Conservation (phyloP, 2,113 vertebrate genomes). For the Pantherophis guttatus region DNA sequence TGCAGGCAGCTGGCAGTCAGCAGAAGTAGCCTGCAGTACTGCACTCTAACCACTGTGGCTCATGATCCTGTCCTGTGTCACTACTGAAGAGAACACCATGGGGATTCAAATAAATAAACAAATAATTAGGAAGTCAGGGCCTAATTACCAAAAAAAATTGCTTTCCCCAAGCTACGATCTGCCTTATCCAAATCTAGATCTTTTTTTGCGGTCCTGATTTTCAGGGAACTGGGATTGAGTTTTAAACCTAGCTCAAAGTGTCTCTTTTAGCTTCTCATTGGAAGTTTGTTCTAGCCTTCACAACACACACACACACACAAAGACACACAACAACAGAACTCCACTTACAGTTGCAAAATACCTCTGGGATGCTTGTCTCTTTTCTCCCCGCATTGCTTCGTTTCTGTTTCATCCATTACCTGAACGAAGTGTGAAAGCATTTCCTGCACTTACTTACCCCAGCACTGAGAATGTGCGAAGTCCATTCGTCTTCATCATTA, state of each 20-base stretch:
- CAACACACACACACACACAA: background rate
- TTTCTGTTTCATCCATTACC: conserved; percentile 39
- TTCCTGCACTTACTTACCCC: conserved; percentile 45
- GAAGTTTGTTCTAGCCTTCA: background rate
- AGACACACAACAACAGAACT: background rate
- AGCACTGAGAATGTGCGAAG: conserved; percentile 20
- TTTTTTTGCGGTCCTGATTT: accelerated
- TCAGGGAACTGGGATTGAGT: background rate
- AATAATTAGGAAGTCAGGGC: background rate
- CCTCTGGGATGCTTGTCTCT: background rate
- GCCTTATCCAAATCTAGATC: background rate
- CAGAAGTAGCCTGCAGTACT: too few species aligned
- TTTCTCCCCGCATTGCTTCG: background rate
- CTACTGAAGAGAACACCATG: background rate
- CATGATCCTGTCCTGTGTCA: background rate
- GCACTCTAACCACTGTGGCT: too few species aligned
- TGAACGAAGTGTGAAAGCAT: conserved; percentile 41
- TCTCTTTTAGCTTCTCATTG: background rate
- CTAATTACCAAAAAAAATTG: too few species aligned
- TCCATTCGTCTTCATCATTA: conserved; percentile 28
- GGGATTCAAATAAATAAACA: background rate
- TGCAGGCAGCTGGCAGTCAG: too few species aligned
- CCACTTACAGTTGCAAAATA: background rate
- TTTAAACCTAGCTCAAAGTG: background rate
- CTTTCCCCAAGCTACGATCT: background rate